phyloP scores from a whole-genome alignment of 30 jellyfish, hydroid and myxozoan species.

The Mastigias papua region DNA sequence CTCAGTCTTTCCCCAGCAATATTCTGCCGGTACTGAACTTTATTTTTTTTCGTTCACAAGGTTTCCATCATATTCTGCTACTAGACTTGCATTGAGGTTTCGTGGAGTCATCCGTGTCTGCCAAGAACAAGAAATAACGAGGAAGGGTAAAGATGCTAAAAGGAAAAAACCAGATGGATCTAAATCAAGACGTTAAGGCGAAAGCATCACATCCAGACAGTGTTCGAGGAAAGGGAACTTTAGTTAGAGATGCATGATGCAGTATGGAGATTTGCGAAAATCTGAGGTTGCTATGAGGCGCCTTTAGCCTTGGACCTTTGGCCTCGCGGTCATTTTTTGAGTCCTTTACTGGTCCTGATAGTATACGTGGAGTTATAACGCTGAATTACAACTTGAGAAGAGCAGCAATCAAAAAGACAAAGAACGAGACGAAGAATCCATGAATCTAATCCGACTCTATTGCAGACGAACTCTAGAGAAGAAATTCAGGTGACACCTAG shows the following conservation, averaged over 20 bases:
- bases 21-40: neutral
- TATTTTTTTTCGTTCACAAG: slow-evolving; percentile 43
- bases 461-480: too few species aligned
- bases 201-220: neutral
- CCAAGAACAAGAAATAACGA: slow-evolving; percentile 20
- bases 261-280: slow-evolving; percentile 63
- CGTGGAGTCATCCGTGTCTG: slow-evolving; percentile 28
- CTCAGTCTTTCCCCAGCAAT: neutral
- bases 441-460: too few species aligned
- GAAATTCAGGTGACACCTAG: too few species aligned
- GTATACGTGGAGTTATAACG: too few species aligned
- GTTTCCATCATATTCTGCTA: slow-evolving; percentile 59
- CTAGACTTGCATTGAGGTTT: slow-evolving; percentile 45
- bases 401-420: too few species aligned
- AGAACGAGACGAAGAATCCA: too few species aligned
- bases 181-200: neutral
- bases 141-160: neutral
- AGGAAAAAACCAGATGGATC: neutral
- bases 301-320: too few species aligned
- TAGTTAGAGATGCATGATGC: slow-evolving; percentile 33
- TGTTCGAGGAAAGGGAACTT: slow-evolving; percentile 43
- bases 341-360: too few species aligned
- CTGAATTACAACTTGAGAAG: too few species aligned
- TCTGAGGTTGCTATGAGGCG: too few species aligned
- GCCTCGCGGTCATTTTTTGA: too few species aligned